Conservation (phyloP, 2,113 vertebrate species). For the Calidris pygmaea region DNA sequence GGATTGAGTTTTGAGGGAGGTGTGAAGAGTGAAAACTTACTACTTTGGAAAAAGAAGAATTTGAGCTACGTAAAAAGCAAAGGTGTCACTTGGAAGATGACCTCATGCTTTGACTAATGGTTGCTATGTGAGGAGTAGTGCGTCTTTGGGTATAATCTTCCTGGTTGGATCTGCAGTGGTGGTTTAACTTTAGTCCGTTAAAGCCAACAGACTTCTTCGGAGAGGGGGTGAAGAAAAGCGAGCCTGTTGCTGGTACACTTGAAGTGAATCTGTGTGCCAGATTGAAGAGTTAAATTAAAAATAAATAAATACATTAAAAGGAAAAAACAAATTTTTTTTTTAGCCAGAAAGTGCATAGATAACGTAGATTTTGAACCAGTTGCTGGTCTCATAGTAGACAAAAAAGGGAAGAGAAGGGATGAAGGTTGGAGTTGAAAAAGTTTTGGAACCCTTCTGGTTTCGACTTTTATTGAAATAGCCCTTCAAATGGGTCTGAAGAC, state of each 20-base stretch:
- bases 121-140: neutral
- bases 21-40: neutral
- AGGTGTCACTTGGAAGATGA: neutral
- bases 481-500: neutral
- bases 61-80: neutral
- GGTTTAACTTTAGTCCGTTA: neutral
- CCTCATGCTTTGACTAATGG: neutral
- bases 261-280: neutral
- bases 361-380: neutral
- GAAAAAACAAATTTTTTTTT: neutral
- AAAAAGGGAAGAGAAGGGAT: neutral
- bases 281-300: neutral
- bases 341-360: neutral
- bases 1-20: neutral
- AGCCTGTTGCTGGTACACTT: neutral
- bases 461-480: neutral
- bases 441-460: neutral
- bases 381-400: neutral
- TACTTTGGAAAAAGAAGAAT: neutral
- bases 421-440: neutral
- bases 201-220: accelerated
- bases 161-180: neutral
- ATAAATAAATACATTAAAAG: neutral
- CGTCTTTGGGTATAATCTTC: neutral
- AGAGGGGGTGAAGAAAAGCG: neutral